Conservation (phyloP, 2,113 vertebrate species). For the Mustela nigripes region DNA sequence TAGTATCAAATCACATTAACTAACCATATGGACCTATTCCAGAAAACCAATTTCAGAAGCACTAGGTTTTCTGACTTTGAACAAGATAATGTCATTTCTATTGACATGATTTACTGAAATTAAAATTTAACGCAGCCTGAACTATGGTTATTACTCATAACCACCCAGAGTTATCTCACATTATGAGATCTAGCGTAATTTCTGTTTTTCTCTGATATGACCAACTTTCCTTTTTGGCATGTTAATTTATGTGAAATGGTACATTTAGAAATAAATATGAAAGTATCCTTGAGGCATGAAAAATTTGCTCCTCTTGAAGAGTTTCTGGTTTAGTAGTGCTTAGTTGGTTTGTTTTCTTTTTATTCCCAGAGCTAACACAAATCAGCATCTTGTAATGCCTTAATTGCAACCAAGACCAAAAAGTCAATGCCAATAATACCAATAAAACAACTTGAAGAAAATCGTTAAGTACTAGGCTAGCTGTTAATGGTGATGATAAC, state of each 20-base stretch:
- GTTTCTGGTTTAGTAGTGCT: not conserved
- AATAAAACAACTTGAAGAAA: slow-evolving; percentile 52
- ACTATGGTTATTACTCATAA: not conserved
- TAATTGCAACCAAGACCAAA: slow-evolving; percentile 32
- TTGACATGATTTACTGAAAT: slow-evolving; percentile 48
- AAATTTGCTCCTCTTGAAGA: not conserved
- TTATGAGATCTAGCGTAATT: slow-evolving; percentile 17
- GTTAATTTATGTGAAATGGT: slow-evolving; percentile 6
- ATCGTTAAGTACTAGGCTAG: not conserved
- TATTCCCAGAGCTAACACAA: not conserved
- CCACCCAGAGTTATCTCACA: not conserved
- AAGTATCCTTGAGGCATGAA: not conserved
- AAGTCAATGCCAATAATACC: not conserved
- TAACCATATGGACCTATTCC: slow-evolving; percentile 9
- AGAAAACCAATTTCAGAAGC: slow-evolving; percentile 43
- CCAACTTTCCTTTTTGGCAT: not conserved
- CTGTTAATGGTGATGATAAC: not conserved
- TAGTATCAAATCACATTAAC: slow-evolving; percentile 33
- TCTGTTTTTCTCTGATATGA: slow-evolving; percentile 40
- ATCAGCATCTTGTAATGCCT: not conserved
- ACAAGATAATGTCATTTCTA: slow-evolving; percentile 67
- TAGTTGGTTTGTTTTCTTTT: not conserved
- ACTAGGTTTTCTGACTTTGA: slow-evolving; percentile 38
- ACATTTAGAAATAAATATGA: slow-evolving; percentile 43
- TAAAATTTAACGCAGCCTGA: slow-evolving; percentile 19